Conservation (phyloP, 2,797 vertebrate species). For the Alfaro cultratus region DNA sequence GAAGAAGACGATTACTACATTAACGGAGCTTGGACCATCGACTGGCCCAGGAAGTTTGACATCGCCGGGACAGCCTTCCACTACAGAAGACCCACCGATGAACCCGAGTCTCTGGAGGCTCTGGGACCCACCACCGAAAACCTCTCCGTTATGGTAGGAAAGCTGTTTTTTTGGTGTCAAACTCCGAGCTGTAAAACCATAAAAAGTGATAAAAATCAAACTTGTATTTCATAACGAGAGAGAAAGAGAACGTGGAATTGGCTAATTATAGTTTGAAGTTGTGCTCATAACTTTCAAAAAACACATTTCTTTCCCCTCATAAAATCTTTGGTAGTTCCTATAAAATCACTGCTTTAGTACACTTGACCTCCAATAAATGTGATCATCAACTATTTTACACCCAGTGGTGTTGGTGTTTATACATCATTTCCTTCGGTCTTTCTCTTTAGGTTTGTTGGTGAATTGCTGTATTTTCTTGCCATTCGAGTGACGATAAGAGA, state of each 20-base stretch:
- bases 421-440: neutral
- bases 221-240: neutral
- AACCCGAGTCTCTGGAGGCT: slow-evolving; percentile 94
- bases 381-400: slow-evolving; percentile 26
- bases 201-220: neutral
- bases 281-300: neutral
- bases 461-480: neutral
- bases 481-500: neutral
- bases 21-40: slow-evolving; percentile 99
- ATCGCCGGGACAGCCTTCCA: slow-evolving; percentile 95
- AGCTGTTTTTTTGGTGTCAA: neutral
- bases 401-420: neutral
- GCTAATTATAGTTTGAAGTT: neutral
- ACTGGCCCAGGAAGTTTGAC: slow-evolving; percentile 99
- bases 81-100: slow-evolving; percentile 94
- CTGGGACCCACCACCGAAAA: slow-evolving; percentile 93
- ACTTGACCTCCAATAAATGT: slow-evolving; percentile 6
- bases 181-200: neutral
- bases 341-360: slow-evolving; percentile 1
- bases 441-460: neutral
- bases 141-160: slow-evolving; percentile 94
- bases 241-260: neutral
- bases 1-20: slow-evolving; percentile 97
- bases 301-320: neutral
- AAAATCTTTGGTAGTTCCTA: neutral